A percentile compares a stretch with the other conserved stretches of the same genome.
phyloP scores from a whole-genome alignment of 1,140 invertebrate genomes.

The Drosophila pruinosa region DNA sequence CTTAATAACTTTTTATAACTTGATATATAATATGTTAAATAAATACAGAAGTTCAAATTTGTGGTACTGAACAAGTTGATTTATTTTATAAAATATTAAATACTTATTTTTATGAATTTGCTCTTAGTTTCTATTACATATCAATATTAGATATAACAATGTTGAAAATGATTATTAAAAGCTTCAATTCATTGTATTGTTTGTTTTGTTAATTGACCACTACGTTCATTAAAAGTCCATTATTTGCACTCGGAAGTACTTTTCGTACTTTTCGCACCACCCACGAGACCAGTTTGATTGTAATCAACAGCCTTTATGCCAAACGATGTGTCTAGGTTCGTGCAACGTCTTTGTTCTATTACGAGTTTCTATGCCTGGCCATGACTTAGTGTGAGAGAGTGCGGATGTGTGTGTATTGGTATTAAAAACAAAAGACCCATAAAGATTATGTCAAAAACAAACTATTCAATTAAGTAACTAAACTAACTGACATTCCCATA shows the following conservation, averaged over 20 bases:
- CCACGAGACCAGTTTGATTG: constrained; percentile 52
- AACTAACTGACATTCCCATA: constrained; percentile 75
- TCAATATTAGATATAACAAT: no score
- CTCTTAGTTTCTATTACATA: no score
- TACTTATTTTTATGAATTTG: no score
- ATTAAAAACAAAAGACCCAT: constrained; percentile 78
- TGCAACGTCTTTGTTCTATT: constrained; percentile 59
- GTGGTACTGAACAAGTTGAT: no score
- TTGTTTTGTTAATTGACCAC: neutral
- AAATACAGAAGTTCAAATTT: no score
- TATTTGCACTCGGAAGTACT: constrained; percentile 4
- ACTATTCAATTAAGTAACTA: constrained; percentile 81
- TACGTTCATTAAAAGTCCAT: neutral
- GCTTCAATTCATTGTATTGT: no score
- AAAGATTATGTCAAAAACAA: constrained; percentile 81
- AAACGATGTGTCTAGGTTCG: constrained; percentile 59
- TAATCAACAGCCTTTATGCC: constrained; percentile 68
- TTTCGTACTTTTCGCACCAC: constrained; percentile 46
- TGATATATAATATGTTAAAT: no score
- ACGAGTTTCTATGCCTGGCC: neutral
- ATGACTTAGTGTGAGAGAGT: neutral
- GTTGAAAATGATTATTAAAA: no score
- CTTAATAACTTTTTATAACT: no score
- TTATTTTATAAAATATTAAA: no score
- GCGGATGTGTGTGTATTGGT: constrained; percentile 42